Percentiles rank a stretch among this genome's conserved stretches.
These are phyloP conservation scores for Drosophila sp. DNA, from an alignment of 1,140 invertebrate species.

Conservation along the genomic window DNA sequence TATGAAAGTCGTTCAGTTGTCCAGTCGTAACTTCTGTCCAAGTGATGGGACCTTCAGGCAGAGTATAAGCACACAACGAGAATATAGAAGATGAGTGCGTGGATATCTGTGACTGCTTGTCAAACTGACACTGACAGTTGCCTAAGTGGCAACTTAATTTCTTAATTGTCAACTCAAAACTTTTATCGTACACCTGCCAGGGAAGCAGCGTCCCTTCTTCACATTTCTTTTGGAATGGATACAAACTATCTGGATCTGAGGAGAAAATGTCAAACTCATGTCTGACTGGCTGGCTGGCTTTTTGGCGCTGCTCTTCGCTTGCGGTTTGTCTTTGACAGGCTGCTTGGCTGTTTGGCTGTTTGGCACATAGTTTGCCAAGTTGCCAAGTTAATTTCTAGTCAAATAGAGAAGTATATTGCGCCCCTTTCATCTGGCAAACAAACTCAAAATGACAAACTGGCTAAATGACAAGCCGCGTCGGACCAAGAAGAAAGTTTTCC, in stretches of 20 bases:
- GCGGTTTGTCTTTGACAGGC: conserved; percentile 42
- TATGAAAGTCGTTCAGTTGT: not conserved
- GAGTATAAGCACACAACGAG: conserved; percentile 5
- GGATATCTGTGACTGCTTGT: conserved; percentile 72
- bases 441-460: conserved; percentile 28
- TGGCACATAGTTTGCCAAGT: conserved; percentile 35
- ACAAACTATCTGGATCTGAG: conserved; percentile 27
- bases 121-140: conserved; percentile 82
- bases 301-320: conserved; percentile 38
- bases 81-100: conserved; percentile 31
- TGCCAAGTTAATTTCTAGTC: conserved; percentile 48
- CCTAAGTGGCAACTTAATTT: conserved; percentile 85
- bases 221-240: not conserved
- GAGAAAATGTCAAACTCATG: conserved; percentile 51
- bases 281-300: conserved; percentile 40
- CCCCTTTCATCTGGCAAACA: conserved; percentile 18
- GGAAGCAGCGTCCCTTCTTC: conserved; percentile 12
- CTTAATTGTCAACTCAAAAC: conserved; percentile 84
- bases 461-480: conserved; percentile 63
- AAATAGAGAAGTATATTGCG: conserved; percentile 23
- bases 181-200: conserved; percentile 75
- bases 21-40: not conserved
- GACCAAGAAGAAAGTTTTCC: conserved; percentile 36
- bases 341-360: conserved; percentile 1
- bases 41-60: not conserved